Evolutionary conservation across 1,140 invertebrate species (phyloP), one percentile per base, ranked within the genome.

Genomic region (Caenorhabditis inopinata): DNA sequence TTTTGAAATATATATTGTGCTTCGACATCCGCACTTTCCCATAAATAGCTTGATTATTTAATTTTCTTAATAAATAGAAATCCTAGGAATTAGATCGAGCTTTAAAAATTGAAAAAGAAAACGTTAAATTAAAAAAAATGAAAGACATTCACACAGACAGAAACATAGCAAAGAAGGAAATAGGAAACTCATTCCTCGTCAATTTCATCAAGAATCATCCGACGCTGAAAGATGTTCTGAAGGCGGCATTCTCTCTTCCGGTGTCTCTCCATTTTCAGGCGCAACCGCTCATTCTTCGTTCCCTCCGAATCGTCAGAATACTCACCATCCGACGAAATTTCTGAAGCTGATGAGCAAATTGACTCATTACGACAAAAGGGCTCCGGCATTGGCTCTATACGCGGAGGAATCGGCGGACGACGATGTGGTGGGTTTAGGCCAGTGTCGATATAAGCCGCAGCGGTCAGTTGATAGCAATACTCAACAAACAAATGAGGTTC

Each of bases 281-380:
- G 58, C 58, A 68, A 21, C 38, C 58, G 11, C n/a, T 68, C 58
- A 7, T 18, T 12, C 38, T 38, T 68, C n/a, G 58, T 68, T 9
- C 38, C 32, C 1, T 68, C 58, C n/a, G 58, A 68, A 68, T 68
- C 58, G n/a, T 68, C 58, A 7, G 58, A 68, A 68, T 68, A 68
- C n/a, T 68, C 58, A 0, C 58, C 58, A 21, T 68, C 58, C 0
- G 58, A 68, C n/a, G 58, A 68, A 7, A 68, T 18, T 42, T 68
- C 58, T 12, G 58, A 68, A 3, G 58, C 58, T n/a, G 58, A 68
- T 18, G 58, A 68, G n/a, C 58, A 68, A 68, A 68, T 42, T 2
- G 58, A 68, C 32, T 68, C 58, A 9, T n/a, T n/a, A n/a, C 32
- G 29, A 11, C 58, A 38, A 2, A 18, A 11, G 18, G 35, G 58